These are phyloP conservation scores for Portunus trituberculatus DNA, from an alignment of 1,140 invertebrate genomes.

Conservation along the genomic window DNA sequence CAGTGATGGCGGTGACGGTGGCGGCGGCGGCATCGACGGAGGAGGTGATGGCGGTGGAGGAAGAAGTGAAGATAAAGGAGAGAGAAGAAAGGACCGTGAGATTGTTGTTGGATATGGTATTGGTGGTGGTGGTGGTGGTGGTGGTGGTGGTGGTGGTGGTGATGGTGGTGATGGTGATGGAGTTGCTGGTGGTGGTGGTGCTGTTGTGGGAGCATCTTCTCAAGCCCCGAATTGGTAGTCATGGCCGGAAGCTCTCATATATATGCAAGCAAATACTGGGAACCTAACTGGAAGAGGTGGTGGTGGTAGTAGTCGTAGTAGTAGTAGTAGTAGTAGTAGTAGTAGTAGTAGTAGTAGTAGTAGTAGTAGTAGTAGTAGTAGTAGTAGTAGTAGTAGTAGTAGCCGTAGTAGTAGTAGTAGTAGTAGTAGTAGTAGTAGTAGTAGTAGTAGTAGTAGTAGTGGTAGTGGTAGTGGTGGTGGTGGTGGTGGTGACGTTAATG, in stretches of 20 bases:
- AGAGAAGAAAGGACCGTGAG: no score
- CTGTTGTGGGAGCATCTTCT: not conserved
- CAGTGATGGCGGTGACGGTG: no score
- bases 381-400: not conserved
- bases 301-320: not conserved
- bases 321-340: conserved; percentile 2
- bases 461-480: not conserved
- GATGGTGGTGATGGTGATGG: not conserved
- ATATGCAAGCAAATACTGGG: not conserved
- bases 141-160: not conserved
- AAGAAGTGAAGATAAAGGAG: no score
- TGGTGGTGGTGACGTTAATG: not conserved
- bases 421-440: not conserved
- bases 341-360: no score
- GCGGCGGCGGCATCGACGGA: no score
- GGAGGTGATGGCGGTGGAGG: no score
- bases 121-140: not conserved
- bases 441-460: not conserved
- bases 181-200: not conserved
- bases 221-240: not conserved
- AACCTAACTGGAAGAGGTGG: not conserved
- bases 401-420: not conserved
- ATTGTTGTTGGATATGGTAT: no score
- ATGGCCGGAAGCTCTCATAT: not conserved
- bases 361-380: no score